Conservation (phyloP, 1,140 invertebrate genomes). For the Drosophila guanche region DNA sequence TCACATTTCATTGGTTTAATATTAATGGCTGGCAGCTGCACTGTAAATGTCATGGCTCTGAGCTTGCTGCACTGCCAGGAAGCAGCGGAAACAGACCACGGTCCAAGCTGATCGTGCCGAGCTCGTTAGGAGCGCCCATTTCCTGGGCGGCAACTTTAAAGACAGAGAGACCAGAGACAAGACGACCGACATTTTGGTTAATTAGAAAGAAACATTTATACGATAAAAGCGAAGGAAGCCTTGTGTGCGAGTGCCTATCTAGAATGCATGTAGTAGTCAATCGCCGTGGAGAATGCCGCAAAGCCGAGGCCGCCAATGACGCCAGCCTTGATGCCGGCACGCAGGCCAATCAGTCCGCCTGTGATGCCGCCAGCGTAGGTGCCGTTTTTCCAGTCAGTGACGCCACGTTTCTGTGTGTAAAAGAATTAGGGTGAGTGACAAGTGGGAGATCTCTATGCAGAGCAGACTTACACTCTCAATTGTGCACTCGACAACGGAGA, state of each 20-base stretch:
- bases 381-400: conserved; percentile 98
- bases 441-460: too few species aligned
- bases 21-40: conserved; percentile 70
- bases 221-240: conserved; percentile 19
- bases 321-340: conserved; percentile 97
- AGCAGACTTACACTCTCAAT: conserved; percentile 91
- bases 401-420: conserved; percentile 90
- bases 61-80: not conserved
- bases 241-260: conserved; percentile 57
- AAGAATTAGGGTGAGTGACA: too few species aligned
- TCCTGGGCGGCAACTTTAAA: conserved; percentile 38
- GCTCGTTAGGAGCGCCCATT: conserved; percentile 38
- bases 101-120: conserved; percentile 20
- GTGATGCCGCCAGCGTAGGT: conserved; percentile 96
- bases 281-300: conserved; percentile 96
- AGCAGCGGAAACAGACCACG: conserved; percentile 30
- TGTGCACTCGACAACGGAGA: conserved; percentile 95
- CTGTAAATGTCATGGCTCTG: conserved; percentile 40
- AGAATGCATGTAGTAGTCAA: conserved; percentile 95
- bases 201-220: conserved; percentile 67
- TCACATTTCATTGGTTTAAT: conserved; percentile 45
- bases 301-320: conserved; percentile 96
- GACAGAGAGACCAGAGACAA: conserved; percentile 4
- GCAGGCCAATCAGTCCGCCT: conserved; percentile 96
- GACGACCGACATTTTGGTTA: conserved; percentile 9